Evolutionary conservation across 2,888 invertebrate genomes (phyloP), one percentile per base, ranked within the genome.

Genomic region (Endotricha flammealis): DNA sequence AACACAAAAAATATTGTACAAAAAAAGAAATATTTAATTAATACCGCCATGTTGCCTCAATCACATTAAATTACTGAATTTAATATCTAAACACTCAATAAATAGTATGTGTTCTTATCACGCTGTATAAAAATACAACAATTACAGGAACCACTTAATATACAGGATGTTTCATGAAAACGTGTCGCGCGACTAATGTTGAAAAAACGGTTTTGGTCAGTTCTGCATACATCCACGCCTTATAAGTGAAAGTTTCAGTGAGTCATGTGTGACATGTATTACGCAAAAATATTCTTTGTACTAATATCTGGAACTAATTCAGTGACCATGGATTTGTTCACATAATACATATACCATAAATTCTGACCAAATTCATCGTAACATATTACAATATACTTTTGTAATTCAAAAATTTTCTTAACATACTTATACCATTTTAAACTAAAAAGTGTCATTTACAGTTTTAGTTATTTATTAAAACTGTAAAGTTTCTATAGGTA

Each of bases 161-260:
- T 58, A 69, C 57, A 66, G 66, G 31, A 38, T 63, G 70, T 60
- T 51, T 31, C 16, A 48, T 59, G 58, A 50, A 49, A 30, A 24
- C 29, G 25, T 25, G 37, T 17, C 33, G 37, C 10, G 13, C 12
- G 35, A 36, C 34, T 36, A 50, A 50, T 59, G 48, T 24, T 34
- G 39, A 33, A 28, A 46, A 48, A 40, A 46, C 43, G 41, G 31
- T 33, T 31, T 39, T 38, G 41, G 46, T 44, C 38, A 37, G n/a
- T 35, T 32, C 32, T n/a, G n/a, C n/a, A n/a, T n/a, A 39, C 39
- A 42, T 35, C 40, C 43, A 36, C 47, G 48, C 48, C 62, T 73
- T 76, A 57, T 75, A 76, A 68, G 62, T 56, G 57, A 70, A 72
- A 69, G 60, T 64, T 59, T 55, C 39, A 54, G 51, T 78, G 75